phyloP scores from a whole-genome alignment of 2,113 vertebrate species.

The Forbesichthys papilliferus region DNA sequence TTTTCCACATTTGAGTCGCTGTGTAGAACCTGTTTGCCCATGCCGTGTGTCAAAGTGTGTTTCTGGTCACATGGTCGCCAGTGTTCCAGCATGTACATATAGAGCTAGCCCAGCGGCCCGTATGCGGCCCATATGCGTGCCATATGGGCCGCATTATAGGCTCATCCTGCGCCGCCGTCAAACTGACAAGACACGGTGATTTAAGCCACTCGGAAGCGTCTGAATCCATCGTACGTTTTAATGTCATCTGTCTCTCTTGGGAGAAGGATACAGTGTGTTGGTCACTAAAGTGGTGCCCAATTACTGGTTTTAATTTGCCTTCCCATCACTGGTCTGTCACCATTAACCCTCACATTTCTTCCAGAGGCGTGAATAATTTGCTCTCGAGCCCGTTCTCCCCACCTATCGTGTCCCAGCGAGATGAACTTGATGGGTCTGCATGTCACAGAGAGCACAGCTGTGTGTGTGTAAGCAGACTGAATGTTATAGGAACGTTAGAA shows the following conservation, averaged over 20 bases:
- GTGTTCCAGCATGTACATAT: background rate
- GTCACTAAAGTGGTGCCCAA: constrained; percentile 56
- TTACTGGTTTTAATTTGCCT: constrained; percentile 61
- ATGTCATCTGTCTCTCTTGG: constrained; percentile 50
- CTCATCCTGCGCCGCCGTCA: constrained; percentile 51
- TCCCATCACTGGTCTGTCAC: constrained; percentile 48
- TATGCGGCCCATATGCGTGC: constrained; percentile 36
- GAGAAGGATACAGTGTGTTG: constrained; percentile 57
- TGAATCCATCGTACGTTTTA: constrained; percentile 57
- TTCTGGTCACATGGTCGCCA: background rate
- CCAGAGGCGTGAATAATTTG: background rate
- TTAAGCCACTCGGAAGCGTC: constrained; percentile 53
- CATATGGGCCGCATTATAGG: constrained; percentile 63
- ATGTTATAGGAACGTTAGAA: too few species aligned
- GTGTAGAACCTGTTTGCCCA: background rate
- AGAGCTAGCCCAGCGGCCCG: background rate
- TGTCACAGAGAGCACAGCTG: background rate
- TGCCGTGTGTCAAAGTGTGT: background rate
- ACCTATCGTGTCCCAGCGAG: background rate
- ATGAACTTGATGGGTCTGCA: background rate
- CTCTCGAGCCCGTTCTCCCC: background rate
- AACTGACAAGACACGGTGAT: constrained; percentile 63
- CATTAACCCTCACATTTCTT: constrained; percentile 55
- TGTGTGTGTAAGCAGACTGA: background rate
- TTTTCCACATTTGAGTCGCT: too few species aligned